Percentiles rank a stretch among this genome's conserved stretches.
These are phyloP conservation scores for Tachypleus tridentatus DNA, from an alignment of 1,140 invertebrate species.

Conservation along the genomic window DNA sequence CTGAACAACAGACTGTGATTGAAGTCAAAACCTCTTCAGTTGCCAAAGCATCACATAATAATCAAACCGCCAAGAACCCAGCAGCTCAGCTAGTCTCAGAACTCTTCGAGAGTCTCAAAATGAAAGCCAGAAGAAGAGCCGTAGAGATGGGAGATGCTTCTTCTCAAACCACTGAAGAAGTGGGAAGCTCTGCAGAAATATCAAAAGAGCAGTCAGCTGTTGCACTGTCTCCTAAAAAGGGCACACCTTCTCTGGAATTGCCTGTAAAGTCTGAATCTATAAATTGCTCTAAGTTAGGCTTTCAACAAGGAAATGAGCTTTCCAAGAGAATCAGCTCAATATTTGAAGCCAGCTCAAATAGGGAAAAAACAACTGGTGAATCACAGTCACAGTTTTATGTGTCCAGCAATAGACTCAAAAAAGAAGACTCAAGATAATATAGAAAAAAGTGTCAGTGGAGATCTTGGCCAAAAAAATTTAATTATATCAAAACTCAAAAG, in stretches of 20 bases:
- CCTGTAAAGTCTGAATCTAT: not conserved
- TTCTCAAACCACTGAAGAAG: slow-evolving; percentile 5
- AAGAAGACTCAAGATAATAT: not conserved
- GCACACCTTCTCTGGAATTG: not conserved
- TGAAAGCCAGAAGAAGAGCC: slow-evolving; percentile 18
- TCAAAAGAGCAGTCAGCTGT: not conserved
- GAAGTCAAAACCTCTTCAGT: slow-evolving; percentile 3
- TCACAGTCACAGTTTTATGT: too few species aligned
- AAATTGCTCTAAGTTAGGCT: not conserved
- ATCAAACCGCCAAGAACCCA: slow-evolving; percentile 5
- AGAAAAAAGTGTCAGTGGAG: not conserved
- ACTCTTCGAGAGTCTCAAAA: slow-evolving; percentile 20
- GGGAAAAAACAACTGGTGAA: not conserved
- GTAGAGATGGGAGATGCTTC: slow-evolving; percentile 12
- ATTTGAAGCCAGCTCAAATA: too few species aligned
- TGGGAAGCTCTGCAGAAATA: slow-evolving; percentile 1
- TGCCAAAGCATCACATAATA: slow-evolving; percentile 1
- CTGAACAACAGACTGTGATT: not conserved
- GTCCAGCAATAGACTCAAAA: not conserved
- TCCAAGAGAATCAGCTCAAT: not conserved
- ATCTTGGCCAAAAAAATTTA: not conserved
- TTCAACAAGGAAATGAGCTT: not conserved
- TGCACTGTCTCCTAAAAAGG: not conserved
- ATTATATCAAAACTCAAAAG: not conserved
- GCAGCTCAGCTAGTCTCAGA: slow-evolving; percentile 19